A percentile compares a stretch with the other conserved stretches of the same genome.
Conservation (phyloP, 2,797 vertebrate species). For the Amazonetta brasiliensis region DNA sequence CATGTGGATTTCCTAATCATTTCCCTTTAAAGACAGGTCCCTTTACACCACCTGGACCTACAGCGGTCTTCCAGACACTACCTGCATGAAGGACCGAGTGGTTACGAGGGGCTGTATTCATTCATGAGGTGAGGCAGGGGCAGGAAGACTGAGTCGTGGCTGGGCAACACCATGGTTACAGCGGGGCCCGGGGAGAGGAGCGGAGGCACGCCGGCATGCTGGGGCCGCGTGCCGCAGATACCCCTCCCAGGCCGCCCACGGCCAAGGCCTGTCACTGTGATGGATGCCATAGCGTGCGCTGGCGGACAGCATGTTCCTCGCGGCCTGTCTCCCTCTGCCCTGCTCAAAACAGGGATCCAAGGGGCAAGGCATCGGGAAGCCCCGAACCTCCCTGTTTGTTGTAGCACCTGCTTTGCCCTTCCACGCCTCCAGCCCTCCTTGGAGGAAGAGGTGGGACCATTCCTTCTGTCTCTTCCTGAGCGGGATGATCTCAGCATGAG, state of each 20-base stretch:
- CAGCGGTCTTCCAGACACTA: not conserved
- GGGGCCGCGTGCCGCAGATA: fast-evolving
- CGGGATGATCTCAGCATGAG: slow-evolving; percentile 43
- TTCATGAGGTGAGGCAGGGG: not conserved
- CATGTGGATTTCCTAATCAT: not conserved
- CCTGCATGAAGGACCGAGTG: not conserved
- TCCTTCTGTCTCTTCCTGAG: slow-evolving; percentile 27
- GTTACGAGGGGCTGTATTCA: not conserved
- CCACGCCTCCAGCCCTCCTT: not conserved
- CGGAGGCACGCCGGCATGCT: fast-evolving
- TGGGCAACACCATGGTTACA: not conserved
- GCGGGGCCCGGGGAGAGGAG: not conserved
- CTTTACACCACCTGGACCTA: too few species aligned
- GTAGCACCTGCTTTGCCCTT: not conserved
- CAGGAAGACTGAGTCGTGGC: fast-evolving
- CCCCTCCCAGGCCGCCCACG: not conserved
- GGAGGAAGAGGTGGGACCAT: slow-evolving; percentile 22
- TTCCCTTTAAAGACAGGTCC: not conserved
- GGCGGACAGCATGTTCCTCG: not conserved
- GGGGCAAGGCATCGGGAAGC: not conserved
- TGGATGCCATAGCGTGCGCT: not conserved
- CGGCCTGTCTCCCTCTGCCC: not conserved
- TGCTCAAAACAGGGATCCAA: not conserved
- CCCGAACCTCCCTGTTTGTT: not conserved
- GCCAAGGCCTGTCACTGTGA: slow-evolving; percentile 11